Conservation (phyloP, 2,888 invertebrate species). For the Gibbula magus region DNA sequence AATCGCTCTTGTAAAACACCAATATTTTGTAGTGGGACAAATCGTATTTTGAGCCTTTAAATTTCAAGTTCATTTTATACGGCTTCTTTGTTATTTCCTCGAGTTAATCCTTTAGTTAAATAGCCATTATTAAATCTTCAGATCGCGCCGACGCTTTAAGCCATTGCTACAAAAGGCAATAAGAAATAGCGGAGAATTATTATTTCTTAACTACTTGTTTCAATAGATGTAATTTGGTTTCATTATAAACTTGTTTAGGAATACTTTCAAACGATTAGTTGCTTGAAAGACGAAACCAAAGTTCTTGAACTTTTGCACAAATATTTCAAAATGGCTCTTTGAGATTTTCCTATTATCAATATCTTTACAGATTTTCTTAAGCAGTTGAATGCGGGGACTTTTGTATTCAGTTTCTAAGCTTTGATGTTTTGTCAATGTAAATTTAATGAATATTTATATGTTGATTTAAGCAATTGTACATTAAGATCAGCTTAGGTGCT, state of each 20-base stretch:
- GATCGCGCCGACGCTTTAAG: conserved; percentile 1
- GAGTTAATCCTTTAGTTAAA: conserved; percentile 8
- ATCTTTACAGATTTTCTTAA: background rate
- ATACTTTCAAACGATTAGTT: background rate
- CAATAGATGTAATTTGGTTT: background rate
- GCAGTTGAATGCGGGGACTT: too few relatives aligned
- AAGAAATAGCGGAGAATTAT: background rate
- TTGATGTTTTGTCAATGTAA: too few relatives aligned
- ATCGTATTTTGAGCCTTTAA: background rate
- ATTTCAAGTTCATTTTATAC: background rate
- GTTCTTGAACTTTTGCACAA: background rate
- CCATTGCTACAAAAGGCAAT: background rate
- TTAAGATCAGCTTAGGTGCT: too few relatives aligned
- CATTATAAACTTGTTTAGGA: background rate
- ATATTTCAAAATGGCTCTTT: background rate
- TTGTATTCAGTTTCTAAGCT: too few relatives aligned
- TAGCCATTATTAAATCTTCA: background rate
- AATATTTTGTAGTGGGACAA: background rate
- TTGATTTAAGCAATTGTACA: too few relatives aligned
- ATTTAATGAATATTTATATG: too few relatives aligned
- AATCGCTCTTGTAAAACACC: background rate
- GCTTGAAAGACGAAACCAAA: background rate
- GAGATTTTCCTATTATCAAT: background rate
- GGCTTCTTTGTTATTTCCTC: background rate
- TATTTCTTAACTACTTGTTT: background rate